These are phyloP conservation scores for Marronus borbonicus DNA, from an alignment of 2,888 invertebrate genomes.

Conservation along the genomic window DNA sequence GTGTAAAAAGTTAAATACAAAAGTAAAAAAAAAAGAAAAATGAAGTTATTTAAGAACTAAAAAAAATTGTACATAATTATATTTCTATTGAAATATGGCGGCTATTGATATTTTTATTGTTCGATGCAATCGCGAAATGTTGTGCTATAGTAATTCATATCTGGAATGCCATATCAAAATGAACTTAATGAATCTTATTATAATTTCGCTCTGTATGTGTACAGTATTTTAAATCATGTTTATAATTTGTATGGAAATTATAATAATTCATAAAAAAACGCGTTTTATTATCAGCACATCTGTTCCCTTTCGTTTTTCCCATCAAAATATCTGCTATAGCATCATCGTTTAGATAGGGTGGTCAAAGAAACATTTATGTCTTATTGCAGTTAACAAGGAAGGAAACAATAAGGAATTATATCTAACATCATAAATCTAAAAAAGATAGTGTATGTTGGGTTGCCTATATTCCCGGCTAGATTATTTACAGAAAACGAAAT, in stretches of 20 bases:
- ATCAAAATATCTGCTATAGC: too few species aligned
- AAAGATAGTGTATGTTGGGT: too few species aligned
- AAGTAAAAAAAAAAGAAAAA: conserved; percentile 1
- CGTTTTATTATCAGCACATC: conserved; percentile 7
- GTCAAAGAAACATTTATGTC: too few species aligned
- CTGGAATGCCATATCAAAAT: conserved; percentile 64
- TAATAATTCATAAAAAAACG: conserved; percentile 68
- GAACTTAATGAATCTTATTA: conserved; percentile 64
- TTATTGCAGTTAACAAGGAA: too few species aligned
- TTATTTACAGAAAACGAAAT: too few species aligned
- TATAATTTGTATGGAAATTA: conserved; percentile 88
- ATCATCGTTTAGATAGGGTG: too few species aligned
- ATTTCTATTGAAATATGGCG: conserved; percentile 67
- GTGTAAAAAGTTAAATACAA: conserved; percentile 62
- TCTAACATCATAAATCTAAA: too few species aligned
- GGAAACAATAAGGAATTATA: too few species aligned
- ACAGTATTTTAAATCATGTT: conserved; percentile 88
- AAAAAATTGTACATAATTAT: conserved; percentile 61
- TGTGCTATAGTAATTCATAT: conserved; percentile 70
- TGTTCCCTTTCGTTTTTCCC: too few species aligned
- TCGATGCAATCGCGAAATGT: conserved; percentile 54
- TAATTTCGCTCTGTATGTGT: conserved; percentile 74
- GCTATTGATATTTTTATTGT: conserved; percentile 68
- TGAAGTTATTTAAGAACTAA: conserved; percentile 50
- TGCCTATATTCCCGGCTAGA: too few species aligned